Conservation (phyloP, 1,140 invertebrate species). For the Kradibia gibbosae region DNA sequence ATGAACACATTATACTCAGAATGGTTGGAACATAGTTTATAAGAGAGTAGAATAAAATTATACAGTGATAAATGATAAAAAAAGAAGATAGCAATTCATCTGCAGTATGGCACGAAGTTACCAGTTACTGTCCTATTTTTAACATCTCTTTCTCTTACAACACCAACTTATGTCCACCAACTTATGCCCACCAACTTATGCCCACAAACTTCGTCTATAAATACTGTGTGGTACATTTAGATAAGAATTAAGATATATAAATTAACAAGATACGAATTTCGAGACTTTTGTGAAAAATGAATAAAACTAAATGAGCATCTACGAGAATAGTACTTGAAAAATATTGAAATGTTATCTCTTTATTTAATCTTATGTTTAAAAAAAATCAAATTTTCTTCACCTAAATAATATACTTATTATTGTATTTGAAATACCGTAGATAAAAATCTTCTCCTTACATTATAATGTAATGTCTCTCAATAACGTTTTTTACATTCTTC, state of each 20-base stretch:
- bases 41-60: not conserved
- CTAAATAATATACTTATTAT: not conserved
- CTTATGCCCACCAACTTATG: too few species aligned
- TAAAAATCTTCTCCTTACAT: not conserved
- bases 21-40: not conserved
- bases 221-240: too few species aligned
- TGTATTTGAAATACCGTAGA: not conserved
- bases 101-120: slow-evolving; percentile 26
- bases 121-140: too few species aligned
- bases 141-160: too few species aligned
- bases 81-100: not conserved
- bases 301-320: not conserved
- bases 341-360: too few species aligned
- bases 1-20: not conserved
- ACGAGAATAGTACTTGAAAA: too few species aligned
- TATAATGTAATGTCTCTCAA: not conserved
- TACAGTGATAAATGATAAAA: slow-evolving; percentile 38
- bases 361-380: not conserved
- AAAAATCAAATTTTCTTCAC: not conserved
- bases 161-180: too few species aligned
- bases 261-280: too few species aligned
- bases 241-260: too few species aligned
- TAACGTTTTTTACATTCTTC: slow-evolving; percentile 10
- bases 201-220: too few species aligned
- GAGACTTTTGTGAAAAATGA: not conserved